Percentiles rank a stretch among this genome's conserved stretches.
Conservation (phyloP, 2,113 vertebrate genomes). For the Paralichthys olivaceus region DNA sequence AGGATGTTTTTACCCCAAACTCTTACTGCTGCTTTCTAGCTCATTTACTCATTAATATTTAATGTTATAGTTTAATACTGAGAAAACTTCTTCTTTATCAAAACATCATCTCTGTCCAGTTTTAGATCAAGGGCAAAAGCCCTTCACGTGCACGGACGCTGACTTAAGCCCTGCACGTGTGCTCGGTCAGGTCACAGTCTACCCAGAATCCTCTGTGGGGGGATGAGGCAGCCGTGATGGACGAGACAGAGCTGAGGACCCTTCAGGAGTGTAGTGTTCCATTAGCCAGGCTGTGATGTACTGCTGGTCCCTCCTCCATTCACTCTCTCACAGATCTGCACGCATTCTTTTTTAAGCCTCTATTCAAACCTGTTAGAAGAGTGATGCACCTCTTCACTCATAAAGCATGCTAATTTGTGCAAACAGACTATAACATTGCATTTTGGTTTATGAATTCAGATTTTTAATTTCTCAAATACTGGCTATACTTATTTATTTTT, state of each 20-base stretch:
- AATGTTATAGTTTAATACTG: too few species aligned
- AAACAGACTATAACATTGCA: neutral
- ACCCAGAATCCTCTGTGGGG: constrained; percentile 31
- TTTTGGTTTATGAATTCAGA: neutral
- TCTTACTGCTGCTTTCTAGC: neutral
- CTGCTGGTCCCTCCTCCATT: constrained; percentile 38
- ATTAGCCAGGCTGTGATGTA: constrained; percentile 67
- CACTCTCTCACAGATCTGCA: neutral
- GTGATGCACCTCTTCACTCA: constrained; percentile 7
- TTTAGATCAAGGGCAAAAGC: neutral
- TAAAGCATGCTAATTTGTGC: neutral
- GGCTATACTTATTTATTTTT: neutral
- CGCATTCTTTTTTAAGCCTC: constrained; percentile 1
- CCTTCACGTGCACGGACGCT: neutral
- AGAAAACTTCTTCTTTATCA: neutral
- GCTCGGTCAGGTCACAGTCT: constrained; percentile 9
- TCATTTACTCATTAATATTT: neutral
- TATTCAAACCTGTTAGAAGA: constrained; percentile 2
- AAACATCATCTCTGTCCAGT: neutral
- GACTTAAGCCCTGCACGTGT: constrained; percentile 6
- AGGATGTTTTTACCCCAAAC: neutral
- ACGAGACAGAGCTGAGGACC: constrained; percentile 57
- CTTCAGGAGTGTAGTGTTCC: constrained; percentile 56
- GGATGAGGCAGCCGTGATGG: constrained; percentile 49
- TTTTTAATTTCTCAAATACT: neutral